Evolutionary conservation across 1,140 invertebrate species (phyloP), one percentile per base, ranked within the genome.

Genomic region (Metopolophium dirhodum): DNA sequence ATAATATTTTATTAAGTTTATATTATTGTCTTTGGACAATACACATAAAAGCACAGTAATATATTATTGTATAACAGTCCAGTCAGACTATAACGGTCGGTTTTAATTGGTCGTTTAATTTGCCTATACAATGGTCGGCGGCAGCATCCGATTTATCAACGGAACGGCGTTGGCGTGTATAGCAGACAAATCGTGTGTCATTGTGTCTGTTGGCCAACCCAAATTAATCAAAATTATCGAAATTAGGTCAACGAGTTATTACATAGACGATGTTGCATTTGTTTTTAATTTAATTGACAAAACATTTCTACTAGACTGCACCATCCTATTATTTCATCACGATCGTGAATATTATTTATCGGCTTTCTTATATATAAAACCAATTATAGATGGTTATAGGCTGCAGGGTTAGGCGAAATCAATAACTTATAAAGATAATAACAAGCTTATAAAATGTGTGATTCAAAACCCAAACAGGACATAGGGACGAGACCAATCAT

Each of bases 91-190:
- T 37, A 68, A 68, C 61, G 30, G 61, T 41, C 11, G 37, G 41
- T 86, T 45, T 86, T 86, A 86, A 86, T 86, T 86, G 83, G 83
- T 41, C 37, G 26, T 86, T 45, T 26, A 86, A 86, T 86, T 86
- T 45, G 83, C 83, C 83, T 45, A 45, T 45, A 26, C 22, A 86
- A 9, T 41, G 41, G 20, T 41, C 83, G n/a, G 22, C 41, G 4
- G 83, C 83, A 77, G 22, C 41, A 45, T 26, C 23, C 83, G 23
- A 86, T 86, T 86, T 86, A 86, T 86, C 83, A 86, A 86, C 83
- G 37, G 26, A 23, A 85, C 83, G 22, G 23, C 23, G 83, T 45
- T 45, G 23, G 41, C 23, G 23, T 45, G 11, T 41, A 41, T 41
- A 45, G 37, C 83, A 14, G 41, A 23, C 4, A 86, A 86, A 45